Evolutionary conservation across 64 coral and sea anemone genomes (phyloP).

Genomic region (Porites lutea): DNA sequence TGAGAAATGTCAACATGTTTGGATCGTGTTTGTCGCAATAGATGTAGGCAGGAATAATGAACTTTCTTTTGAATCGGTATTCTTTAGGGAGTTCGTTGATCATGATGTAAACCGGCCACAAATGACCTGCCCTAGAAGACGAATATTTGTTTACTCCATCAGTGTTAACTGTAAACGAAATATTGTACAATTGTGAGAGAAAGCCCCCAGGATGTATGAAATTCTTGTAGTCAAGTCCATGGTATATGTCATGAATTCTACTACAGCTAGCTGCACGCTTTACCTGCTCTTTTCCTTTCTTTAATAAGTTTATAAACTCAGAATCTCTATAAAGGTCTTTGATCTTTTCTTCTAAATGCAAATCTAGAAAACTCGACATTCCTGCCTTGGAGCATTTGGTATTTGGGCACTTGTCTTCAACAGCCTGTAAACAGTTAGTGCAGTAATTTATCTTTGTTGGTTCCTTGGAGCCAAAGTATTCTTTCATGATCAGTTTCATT

Average conservation of each 20-base stretch:
- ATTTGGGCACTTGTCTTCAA: conserved; percentile 53
- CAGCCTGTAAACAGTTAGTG: conserved; percentile 59
- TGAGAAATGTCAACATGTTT: conserved; percentile 60
- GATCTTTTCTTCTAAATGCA: conserved; percentile 52
- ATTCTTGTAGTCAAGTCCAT: conserved; percentile 63
- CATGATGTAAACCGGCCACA: conserved; percentile 59
- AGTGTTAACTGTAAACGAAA: conserved; percentile 66
- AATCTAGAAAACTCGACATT: conserved; percentile 60
- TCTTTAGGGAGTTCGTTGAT: conserved; percentile 55
- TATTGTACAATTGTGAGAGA: conserved; percentile 14
- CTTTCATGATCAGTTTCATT: conserved; percentile 70
- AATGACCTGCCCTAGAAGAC: conserved; percentile 55
- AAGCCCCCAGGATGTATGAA: too few species aligned
- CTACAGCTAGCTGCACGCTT: conserved; percentile 30
- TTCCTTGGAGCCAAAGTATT: conserved; percentile 49
- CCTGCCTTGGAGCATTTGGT: conserved; percentile 20
- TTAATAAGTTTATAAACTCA: conserved; percentile 33
- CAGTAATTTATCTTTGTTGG: conserved; percentile 63
- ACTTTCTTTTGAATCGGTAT: conserved; percentile 64
- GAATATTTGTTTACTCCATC: conserved; percentile 73
- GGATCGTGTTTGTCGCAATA: conserved; percentile 63
- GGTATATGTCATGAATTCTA: conserved; percentile 55
- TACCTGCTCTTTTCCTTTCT: conserved; percentile 60
- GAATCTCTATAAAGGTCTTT: conserved; percentile 56
- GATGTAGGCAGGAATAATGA: conserved; percentile 54